phyloP scores from a whole-genome alignment of 2,113 vertebrate species.

The Chelonoidis abingdonii region DNA sequence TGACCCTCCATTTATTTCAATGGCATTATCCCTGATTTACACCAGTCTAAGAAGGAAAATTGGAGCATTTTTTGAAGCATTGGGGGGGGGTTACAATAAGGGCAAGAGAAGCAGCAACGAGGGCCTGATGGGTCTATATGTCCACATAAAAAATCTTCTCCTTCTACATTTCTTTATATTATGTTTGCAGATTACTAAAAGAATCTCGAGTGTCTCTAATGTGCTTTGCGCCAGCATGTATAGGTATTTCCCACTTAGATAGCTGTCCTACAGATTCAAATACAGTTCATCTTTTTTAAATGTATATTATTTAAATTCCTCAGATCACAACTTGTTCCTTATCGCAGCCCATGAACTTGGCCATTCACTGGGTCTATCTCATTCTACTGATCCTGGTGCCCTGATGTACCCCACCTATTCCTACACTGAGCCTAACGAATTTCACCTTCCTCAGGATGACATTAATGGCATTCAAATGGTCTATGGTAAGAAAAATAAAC shows the following conservation, averaged over 20 bases:
- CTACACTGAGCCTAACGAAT: slow-evolving; percentile 80
- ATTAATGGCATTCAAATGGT: slow-evolving; percentile 91
- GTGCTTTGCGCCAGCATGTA: background rate
- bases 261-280: background rate
- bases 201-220: background rate
- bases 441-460: slow-evolving; percentile 88
- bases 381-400: slow-evolving; percentile 89
- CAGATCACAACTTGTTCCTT: slow-evolving; percentile 90
- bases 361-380: slow-evolving; percentile 90
- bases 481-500: slow-evolving; percentile 84
- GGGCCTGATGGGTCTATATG: background rate
- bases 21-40: background rate
- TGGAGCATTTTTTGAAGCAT: background rate
- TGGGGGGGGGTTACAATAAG: background rate
- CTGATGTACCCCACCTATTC: slow-evolving; percentile 91
- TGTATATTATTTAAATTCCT: background rate
- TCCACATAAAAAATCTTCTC: background rate
- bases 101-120: background rate
- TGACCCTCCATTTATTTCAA: accelerated
- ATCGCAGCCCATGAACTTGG: slow-evolving; percentile 96
- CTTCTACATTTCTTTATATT: background rate
- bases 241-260: background rate
- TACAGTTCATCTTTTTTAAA: background rate
- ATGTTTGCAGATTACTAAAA: background rate
- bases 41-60: background rate